Base-by-base conservation (phyloP, 1,140 invertebrate species). In the Polypedilum vanderplanki region DNA sequence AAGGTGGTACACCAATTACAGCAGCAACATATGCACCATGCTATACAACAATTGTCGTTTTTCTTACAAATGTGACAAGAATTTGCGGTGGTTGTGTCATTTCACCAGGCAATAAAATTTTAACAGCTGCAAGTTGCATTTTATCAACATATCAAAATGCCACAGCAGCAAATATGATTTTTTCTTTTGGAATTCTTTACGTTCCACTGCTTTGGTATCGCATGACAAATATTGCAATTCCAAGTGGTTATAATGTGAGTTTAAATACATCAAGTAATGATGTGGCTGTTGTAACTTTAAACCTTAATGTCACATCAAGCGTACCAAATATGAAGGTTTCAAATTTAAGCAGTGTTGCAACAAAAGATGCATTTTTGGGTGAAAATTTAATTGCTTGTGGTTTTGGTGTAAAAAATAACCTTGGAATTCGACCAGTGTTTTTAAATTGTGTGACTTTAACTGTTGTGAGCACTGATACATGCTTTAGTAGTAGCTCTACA, bases 311-410 rank as follows among this genome's bases (percentile, higher is more conserved):
- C 10, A 57, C 10, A 1, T 1, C 10, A 15, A 57, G 2, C 3
- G 46, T 57, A 57, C 46, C 46, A 15, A 33, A 33, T 5, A 33
- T 33, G 24, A 33, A 33, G 5, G 24, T 33, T 33, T 33, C 24
- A 33, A 33, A 33, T 33, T 5, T 33, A 33, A 33, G 24, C 24
- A 33, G 5, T 33, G 8, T 57, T 57, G 87, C 80, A 94, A 57
- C 46, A 1, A 57, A 12, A 12, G 46, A 57, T 57, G n/a, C 10
- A 3, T 57, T 57, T 17, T 1, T 57, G 10, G 46, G 46, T 15
- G 46, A 57, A 57, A 57, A 57, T 17, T 57, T 57, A 17, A 15
- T 57, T 12, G 10, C 46, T 57, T 57, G 46, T 17, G 46, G 46
- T 2, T 57, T 15, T 57, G 46, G 46, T 15, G 46, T 17, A 3